phyloP scores from a whole-genome alignment of 2,113 vertebrate species.

The Rhea pennata region DNA sequence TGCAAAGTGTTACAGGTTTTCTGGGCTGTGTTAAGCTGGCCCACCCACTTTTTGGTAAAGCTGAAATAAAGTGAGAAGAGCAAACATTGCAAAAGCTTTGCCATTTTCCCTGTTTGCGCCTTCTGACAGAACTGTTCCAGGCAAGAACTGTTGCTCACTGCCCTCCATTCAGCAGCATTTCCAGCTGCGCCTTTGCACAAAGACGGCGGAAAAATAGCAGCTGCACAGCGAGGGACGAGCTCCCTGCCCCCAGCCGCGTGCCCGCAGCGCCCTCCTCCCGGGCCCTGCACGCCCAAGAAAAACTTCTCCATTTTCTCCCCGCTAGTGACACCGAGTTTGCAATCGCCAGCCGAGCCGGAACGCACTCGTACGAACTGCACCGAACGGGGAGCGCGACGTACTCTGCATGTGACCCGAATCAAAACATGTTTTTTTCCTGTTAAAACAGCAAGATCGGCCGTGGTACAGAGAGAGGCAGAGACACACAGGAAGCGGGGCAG shows the following conservation, averaged over 20 bases:
- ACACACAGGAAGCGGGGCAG: accelerated
- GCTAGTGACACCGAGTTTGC: accelerated
- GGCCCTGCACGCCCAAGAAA: not conserved
- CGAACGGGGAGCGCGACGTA: accelerated
- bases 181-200: not conserved
- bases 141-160: not conserved
- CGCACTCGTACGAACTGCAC: accelerated
- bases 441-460: not conserved
- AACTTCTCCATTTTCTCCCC: not conserved
- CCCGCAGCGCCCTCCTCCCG: not conserved
- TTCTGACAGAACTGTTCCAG: accelerated
- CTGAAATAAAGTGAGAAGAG: slow-evolving; percentile 29
- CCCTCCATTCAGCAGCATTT: accelerated
- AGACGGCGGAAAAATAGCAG: not conserved
- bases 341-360: accelerated
- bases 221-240: accelerated
- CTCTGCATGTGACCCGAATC: not conserved
- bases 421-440: not conserved
- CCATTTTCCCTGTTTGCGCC: accelerated
- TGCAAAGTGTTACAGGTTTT: not conserved
- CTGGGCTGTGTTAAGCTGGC: slow-evolving; percentile 26
- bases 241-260: not conserved
- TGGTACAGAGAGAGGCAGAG: accelerated
- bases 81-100: not conserved
- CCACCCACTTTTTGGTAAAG: not conserved